Conservation (phyloP, 2,888 invertebrate species). For the Dendrolimus pini region DNA sequence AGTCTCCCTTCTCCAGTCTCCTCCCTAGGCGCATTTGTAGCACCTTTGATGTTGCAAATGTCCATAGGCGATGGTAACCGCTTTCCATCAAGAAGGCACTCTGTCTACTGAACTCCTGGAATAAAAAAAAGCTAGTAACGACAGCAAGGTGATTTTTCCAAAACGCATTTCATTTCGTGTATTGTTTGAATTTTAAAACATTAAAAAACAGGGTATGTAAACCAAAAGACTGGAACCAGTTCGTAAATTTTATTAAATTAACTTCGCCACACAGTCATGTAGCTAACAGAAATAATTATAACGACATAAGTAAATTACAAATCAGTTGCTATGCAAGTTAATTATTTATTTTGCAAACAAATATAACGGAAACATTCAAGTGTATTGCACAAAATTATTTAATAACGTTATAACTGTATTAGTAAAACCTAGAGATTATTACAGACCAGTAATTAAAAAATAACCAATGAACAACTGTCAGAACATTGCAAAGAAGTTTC, state of each 20-base stretch:
- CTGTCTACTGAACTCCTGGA: too few species aligned
- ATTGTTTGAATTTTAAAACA: not conserved
- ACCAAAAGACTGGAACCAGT: constrained; percentile 4
- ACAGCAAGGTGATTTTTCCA: too few species aligned
- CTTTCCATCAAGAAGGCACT: too few species aligned
- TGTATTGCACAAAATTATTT: constrained; percentile 21
- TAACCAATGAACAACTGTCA: too few species aligned
- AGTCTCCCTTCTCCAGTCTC: too few species aligned
- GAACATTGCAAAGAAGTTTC: too few species aligned
- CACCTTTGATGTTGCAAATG: too few species aligned
- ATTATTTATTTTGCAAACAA: constrained; percentile 17
- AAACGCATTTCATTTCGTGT: too few species aligned
- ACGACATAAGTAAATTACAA: constrained; percentile 38
- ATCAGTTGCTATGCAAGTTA: constrained; percentile 51
- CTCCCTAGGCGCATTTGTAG: too few species aligned
- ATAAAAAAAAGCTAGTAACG: not conserved
- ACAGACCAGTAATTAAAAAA: too few species aligned
- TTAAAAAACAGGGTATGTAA: not conserved
- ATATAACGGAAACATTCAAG: constrained; percentile 10
- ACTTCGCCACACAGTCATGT: constrained; percentile 43
- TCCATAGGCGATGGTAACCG: too few species aligned
- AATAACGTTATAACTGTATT: not conserved
- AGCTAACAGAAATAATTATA: constrained; percentile 48
- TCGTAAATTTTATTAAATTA: constrained; percentile 65
- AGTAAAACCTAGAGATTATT: too few species aligned